Percentiles rank a stretch among this genome's conserved stretches.
phyloP scores from a whole-genome alignment of 2,888 invertebrate species.

The Ctena decussata region DNA sequence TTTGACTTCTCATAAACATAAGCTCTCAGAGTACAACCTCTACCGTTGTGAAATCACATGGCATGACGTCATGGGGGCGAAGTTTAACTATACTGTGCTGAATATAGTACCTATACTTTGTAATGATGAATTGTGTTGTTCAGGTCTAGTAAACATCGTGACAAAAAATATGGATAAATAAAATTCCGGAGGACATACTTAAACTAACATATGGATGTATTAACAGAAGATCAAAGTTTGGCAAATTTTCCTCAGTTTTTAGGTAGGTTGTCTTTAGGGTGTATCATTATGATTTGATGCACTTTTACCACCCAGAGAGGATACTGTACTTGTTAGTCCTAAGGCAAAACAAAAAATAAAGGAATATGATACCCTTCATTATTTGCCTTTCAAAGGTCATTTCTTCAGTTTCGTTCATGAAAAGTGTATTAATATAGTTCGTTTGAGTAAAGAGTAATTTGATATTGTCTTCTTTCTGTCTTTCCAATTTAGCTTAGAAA shows the following conservation, averaged over 20 bases:
- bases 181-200: constrained; percentile 9
- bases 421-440: neutral
- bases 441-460: no score
- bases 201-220: constrained; percentile 52
- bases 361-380: no score
- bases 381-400: no score
- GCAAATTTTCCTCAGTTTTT: constrained; percentile 47
- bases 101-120: neutral
- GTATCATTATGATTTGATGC: neutral
- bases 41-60: neutral
- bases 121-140: constrained; percentile 5
- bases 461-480: no score
- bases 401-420: no score
- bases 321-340: neutral
- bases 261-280: constrained; percentile 25
- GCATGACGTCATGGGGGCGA: constrained; percentile 7
- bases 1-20: no score
- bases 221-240: constrained; percentile 51
- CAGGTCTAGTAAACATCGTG: neutral
- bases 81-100: neutral
- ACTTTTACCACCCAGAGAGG: neutral
- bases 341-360: neutral
- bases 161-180: constrained; percentile 12
- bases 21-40: neutral
- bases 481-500: no score